Evolutionary conservation across 2,113 vertebrate species (phyloP).

Genomic region (Otolemur garnettii): DNA sequence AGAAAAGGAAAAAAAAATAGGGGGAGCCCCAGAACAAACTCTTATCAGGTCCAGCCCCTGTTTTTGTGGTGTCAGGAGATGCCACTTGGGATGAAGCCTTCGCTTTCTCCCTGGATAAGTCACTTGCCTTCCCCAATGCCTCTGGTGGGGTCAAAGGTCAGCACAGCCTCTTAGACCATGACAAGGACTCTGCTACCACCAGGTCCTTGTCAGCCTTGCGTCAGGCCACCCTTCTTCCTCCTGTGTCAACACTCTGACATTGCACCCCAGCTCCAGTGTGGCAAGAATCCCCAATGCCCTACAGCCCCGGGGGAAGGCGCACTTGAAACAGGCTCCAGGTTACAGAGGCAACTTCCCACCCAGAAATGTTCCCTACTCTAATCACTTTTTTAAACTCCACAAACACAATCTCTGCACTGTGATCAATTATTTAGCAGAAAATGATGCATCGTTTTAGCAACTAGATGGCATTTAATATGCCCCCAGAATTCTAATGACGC

Average conservation of each 20-base stretch:
- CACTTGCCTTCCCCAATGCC: neutral
- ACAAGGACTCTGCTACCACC: neutral
- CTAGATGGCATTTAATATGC: slow-evolving; percentile 90
- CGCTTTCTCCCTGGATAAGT: neutral
- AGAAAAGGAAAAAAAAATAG: neutral
- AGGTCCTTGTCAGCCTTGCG: neutral
- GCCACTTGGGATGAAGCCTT: accelerated
- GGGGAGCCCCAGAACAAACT: neutral
- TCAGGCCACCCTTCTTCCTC: neutral
- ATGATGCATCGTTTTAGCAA: slow-evolving; percentile 90
- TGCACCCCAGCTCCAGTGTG: neutral
- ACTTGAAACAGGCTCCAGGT: slow-evolving; percentile 54
- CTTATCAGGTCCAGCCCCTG: neutral
- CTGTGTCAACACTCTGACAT: neutral
- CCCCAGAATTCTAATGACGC: slow-evolving; percentile 88
- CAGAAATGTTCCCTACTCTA: slow-evolving; percentile 85
- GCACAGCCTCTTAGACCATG: neutral
- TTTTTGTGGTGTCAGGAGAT: neutral
- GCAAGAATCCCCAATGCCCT: slow-evolving; percentile 22
- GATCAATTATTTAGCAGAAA: slow-evolving; percentile 92
- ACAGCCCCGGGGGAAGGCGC: neutral
- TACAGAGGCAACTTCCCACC: slow-evolving; percentile 86
- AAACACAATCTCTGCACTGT: slow-evolving; percentile 89
- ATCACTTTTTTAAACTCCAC: slow-evolving; percentile 90
- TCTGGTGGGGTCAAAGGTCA: neutral